phyloP scores from a whole-genome alignment of 2,797 vertebrate genomes.

The Bradypodion pumilum region DNA sequence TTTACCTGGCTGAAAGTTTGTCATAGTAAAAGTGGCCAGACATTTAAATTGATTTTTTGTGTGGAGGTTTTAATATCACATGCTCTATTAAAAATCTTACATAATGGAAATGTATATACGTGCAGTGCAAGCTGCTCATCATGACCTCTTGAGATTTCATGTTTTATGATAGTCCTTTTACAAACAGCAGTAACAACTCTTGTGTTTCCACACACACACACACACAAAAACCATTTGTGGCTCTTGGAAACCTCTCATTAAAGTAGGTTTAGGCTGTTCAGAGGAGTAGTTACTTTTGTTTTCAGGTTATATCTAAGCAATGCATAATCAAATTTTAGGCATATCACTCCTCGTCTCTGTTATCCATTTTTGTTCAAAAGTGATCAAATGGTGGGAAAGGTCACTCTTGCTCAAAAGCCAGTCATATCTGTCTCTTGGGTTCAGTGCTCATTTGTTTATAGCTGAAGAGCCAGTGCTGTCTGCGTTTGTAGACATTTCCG shows the following conservation, averaged over 20 bases:
- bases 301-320: not conserved
- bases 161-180: not conserved
- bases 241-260: not conserved
- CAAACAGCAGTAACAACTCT: not conserved
- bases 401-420: too few species aligned
- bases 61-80: conserved; percentile 63
- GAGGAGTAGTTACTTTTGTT: not conserved
- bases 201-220: not conserved
- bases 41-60: conserved; percentile 56
- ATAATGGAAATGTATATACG: conserved; percentile 57
- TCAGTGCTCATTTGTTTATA: too few species aligned
- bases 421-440: too few species aligned
- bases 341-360: not conserved
- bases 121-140: conserved; percentile 46
- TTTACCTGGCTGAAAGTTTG: conserved; percentile 50
- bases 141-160: not conserved
- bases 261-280: not conserved
- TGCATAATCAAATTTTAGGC: not conserved
- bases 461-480: too few species aligned
- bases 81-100: conserved; percentile 55
- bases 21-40: conserved; percentile 42
- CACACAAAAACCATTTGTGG: not conserved
- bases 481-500: too few species aligned
- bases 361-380: not conserved
- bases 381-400: not conserved